phyloP scores from a whole-genome alignment of 2,888 invertebrate genomes.

The Kuschelorhynchus macadamiae region DNA sequence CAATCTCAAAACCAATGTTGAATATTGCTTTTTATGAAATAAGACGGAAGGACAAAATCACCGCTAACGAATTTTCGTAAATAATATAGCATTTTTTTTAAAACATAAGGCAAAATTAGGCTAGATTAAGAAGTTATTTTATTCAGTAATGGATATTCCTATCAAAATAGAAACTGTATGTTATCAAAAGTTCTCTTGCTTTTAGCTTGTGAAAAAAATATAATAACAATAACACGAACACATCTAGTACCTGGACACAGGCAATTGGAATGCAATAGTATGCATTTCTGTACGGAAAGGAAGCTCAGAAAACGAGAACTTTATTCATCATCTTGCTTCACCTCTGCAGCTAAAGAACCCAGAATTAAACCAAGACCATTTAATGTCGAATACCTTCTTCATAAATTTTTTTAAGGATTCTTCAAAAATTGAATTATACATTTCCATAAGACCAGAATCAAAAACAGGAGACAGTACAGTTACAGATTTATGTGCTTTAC shows the following conservation, averaged over 20 bases:
- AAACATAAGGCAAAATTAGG: not conserved
- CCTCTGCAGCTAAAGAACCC: not conserved
- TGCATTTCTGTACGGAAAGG: not conserved
- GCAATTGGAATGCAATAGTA: too few species aligned
- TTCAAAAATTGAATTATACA: too few species aligned
- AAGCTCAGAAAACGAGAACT: not conserved
- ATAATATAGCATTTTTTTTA: slow-evolving; percentile 4
- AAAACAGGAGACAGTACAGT: too few species aligned
- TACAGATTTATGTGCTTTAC: too few species aligned
- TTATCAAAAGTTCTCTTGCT: not conserved
- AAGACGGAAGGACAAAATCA: slow-evolving; percentile 6
- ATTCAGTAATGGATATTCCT: not conserved
- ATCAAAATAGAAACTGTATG: slow-evolving; percentile 1
- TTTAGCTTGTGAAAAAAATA: not conserved
- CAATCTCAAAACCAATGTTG: slow-evolving; percentile 38
- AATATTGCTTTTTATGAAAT: not conserved
- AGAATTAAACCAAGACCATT: not conserved
- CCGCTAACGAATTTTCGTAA: slow-evolving; percentile 3
- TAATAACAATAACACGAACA: not conserved
- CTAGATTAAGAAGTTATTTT: not conserved
- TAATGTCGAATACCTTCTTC: not conserved
- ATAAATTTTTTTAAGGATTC: too few species aligned
- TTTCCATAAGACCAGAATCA: too few species aligned
- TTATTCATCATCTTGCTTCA: slow-evolving; percentile 2
- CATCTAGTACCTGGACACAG: slow-evolving; percentile 5